A percentile compares a stretch with the other conserved stretches of the same genome.
Evolutionary conservation across 2,797 vertebrate species (phyloP).

Genomic region (Mustela erminea): DNA sequence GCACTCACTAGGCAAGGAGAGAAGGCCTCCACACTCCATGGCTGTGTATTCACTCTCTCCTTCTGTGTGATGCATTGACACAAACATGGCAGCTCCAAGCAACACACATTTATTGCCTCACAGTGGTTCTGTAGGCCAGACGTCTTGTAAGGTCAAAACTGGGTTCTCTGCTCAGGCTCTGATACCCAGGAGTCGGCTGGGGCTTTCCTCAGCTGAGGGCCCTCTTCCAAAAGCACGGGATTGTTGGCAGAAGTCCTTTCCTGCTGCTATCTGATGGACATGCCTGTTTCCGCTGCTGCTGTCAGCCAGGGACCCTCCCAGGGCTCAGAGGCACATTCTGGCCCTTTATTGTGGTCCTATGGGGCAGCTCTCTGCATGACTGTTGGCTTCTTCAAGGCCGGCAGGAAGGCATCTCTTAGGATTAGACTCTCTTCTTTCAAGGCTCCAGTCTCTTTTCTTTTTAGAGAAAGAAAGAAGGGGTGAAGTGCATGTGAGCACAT

Average conservation of each 20-base stretch:
- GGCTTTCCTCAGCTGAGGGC: not conserved
- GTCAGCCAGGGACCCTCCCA: not conserved
- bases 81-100: not conserved
- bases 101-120: not conserved
- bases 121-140: not conserved
- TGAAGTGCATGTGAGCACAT: not conserved
- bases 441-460: not conserved
- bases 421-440: not conserved
- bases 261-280: accelerated
- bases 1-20: too few relatives aligned
- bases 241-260: not conserved
- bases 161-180: not conserved
- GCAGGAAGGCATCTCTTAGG: not conserved
- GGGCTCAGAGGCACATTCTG: too few relatives aligned
- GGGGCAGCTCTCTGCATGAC: not conserved
- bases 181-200: not conserved
- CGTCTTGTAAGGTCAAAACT: not conserved
- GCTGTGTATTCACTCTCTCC: not conserved
- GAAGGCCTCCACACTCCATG: too few relatives aligned
- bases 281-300: not conserved
- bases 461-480: not conserved
- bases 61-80: not conserved
- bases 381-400: not conserved
- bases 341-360: not conserved
- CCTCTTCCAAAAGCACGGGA: accelerated